Base-by-base conservation (phyloP, 2,888 invertebrate species). In the Trachelus tabidus region DNA sequence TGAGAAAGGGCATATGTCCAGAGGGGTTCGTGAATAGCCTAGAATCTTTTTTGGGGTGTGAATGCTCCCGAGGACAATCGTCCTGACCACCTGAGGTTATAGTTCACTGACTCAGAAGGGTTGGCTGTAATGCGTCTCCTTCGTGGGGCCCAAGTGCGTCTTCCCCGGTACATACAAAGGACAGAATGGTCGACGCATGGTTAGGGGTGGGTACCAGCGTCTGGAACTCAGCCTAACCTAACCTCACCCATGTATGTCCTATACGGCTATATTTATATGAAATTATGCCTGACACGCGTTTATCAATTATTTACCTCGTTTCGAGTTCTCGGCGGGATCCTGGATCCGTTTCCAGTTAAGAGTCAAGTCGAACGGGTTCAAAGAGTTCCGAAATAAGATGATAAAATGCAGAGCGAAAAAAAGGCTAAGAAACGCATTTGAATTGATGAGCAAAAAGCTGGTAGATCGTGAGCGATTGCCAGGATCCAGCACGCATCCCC, bases 401-500 rank as follows among this genome's bases (percentile, higher is more conserved):
- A 6, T 23, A 23, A 56, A 23, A 9, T 2, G 40, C 23, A 56
- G 23, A 56, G 9, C 9, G 33, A 56, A 37, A 35, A 68, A 77
- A 74, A 31, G 40, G 31, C 12, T 1, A 34, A 73, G 23, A 79
- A 35, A 69, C 15, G 79, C 79, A 80, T 81, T 86, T 88, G 86
- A 87, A 88, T 88, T 85, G 86, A 87, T 83, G 87, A 87, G 88
- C 87, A 88, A 89, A 89, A 89, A 89, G 83, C 82, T 82, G 83
- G 83, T 84, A 87, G 87, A 88, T 88, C 84, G 83, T 86, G 87
- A 86, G 85, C 86, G 86, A 88, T 86, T 85, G 69, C 34, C 30
- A 68, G 75, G 37, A 68, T 74, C 71, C 80, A 74, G 76, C 79
- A 79, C 80, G 82, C 83, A 83, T 83, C 83, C 78, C 33, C 74